Conservation (phyloP, 1,140 invertebrate genomes). For the Sycobia sp. region DNA sequence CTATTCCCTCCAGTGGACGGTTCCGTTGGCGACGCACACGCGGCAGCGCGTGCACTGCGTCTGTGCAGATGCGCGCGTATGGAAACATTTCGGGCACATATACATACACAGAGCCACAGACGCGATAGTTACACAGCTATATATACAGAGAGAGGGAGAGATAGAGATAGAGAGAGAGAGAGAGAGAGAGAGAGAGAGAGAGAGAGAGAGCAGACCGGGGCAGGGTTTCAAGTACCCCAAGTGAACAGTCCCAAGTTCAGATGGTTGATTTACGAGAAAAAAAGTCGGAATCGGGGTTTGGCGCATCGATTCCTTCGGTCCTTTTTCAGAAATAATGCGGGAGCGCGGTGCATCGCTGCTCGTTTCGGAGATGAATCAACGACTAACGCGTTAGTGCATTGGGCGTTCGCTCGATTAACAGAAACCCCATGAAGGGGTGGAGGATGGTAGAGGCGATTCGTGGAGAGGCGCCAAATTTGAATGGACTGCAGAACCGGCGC, state of each 20-base stretch:
- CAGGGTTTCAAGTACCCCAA: too few species aligned
- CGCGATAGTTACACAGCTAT: too few species aligned
- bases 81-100: background rate
- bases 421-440: background rate
- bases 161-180: too few species aligned
- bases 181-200: too few species aligned
- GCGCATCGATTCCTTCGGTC: slow-evolving; percentile 28
- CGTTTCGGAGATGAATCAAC: slow-evolving; percentile 34
- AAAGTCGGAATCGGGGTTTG: background rate
- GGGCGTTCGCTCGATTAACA: too few species aligned
- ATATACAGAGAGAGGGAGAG: too few species aligned
- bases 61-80: background rate
- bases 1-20: too few species aligned
- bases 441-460: background rate
- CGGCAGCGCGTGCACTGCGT: too few species aligned
- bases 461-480: slow-evolving; percentile 7
- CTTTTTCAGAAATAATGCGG: slow-evolving; percentile 33
- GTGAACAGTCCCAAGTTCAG: slow-evolving; percentile 47
- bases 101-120: too few species aligned
- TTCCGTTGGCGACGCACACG: too few species aligned
- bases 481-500: background rate
- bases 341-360: slow-evolving; percentile 6
- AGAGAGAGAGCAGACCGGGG: too few species aligned
- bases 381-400: too few species aligned
- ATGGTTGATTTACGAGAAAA: slow-evolving; percentile 45